phyloP scores from a whole-genome alignment of 1,140 invertebrate species.

The Coboldia fuscipes region DNA sequence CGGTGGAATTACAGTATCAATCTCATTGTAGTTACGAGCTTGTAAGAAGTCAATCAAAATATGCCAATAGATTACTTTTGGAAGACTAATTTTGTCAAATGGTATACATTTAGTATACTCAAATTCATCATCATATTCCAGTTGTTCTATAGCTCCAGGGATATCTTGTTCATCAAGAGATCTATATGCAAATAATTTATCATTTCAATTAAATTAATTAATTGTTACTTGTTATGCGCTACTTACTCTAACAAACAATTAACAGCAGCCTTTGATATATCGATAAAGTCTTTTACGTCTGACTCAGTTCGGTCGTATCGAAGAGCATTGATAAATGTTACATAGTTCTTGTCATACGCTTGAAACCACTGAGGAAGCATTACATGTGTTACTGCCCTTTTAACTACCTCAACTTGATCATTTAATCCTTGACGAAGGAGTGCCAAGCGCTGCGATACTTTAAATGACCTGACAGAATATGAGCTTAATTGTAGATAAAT shows the following conservation, averaged over 20 bases:
- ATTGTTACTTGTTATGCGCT: no score
- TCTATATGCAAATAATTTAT: no score
- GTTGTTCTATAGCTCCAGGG: no score
- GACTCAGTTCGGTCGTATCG: no score
- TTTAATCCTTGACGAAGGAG: conserved; percentile 41
- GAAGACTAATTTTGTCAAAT: conserved; percentile 26
- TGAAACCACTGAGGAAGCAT: conserved; percentile 41
- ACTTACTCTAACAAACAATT: no score
- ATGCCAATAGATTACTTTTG: conserved; percentile 38
- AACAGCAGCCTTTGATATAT: no score
- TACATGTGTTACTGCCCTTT: conserved; percentile 22
- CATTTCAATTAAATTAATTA: no score
- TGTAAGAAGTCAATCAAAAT: conserved; percentile 28
- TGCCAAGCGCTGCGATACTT: conserved; percentile 40
- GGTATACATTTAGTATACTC: conserved; percentile 27
- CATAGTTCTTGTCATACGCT: conserved; percentile 31
- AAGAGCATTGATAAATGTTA: conserved; percentile 36
- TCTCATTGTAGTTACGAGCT: conserved; percentile 15
- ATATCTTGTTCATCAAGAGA: no score
- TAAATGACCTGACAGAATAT: conserved; percentile 38
- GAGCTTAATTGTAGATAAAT: conserved; percentile 50
- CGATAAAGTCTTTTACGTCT: no score
- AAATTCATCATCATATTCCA: conserved; percentile 11
- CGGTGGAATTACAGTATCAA: conserved; percentile 28
- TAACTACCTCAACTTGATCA: conserved; percentile 32